Conservation (phyloP, 1,140 invertebrate species). For the Paramacrobiotus metropolitanus region DNA sequence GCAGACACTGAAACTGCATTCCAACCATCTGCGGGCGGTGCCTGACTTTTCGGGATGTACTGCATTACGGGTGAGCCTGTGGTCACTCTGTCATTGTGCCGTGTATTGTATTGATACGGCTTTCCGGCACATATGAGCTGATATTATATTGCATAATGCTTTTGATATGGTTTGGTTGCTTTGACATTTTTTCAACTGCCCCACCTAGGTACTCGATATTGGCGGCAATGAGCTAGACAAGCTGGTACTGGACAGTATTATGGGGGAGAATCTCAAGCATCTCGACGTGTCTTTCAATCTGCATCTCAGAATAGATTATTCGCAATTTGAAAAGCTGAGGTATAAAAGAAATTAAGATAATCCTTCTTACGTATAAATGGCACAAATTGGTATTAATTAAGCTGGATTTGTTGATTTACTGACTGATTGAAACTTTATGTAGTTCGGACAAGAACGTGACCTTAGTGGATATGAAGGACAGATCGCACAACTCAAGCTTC, state of each 20-base stretch:
- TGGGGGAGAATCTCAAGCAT: constrained; percentile 20
- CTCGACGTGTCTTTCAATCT: constrained; percentile 23
- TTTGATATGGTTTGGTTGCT: no score
- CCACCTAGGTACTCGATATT: constrained; percentile 21
- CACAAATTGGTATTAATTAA: background rate
- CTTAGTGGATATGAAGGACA: constrained; percentile 20
- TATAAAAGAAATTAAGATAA: constrained; percentile 12
- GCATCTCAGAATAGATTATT: constrained; percentile 17
- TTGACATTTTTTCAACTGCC: no score
- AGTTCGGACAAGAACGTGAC: constrained; percentile 20
- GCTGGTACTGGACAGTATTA: constrained; percentile 19
- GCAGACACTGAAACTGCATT: constrained; percentile 19
- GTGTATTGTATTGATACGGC: background rate
- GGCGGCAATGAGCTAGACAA: constrained; percentile 21
- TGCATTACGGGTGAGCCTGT: constrained; percentile 17
- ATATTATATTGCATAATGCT: no score
- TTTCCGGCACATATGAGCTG: no score
- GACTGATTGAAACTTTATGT: no score
- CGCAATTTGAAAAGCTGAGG: constrained; percentile 19
- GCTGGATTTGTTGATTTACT: no score
- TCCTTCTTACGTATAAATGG: background rate
- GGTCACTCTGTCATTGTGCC: background rate
- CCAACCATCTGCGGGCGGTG: constrained; percentile 20
- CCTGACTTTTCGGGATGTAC: constrained; percentile 20
- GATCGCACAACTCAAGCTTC: no score